Percentiles rank a stretch among this genome's conserved stretches.
These are phyloP conservation scores for Crepidodera aurea DNA, from an alignment of 2,888 invertebrate genomes.

Conservation along the genomic window DNA sequence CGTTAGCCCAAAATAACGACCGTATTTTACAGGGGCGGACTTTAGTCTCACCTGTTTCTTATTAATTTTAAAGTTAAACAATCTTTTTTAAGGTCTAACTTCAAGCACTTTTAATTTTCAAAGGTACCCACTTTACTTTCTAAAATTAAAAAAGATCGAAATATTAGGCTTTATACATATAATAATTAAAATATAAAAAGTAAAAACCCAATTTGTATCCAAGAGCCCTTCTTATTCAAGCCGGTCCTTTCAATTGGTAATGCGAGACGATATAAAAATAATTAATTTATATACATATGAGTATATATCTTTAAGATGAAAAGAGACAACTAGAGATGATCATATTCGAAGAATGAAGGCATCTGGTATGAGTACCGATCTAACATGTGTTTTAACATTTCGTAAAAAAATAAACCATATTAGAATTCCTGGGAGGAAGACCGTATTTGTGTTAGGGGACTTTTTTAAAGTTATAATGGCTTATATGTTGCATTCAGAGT, in stretches of 20 bases:
- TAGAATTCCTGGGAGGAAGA: conserved; percentile 28
- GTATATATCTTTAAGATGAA: conserved; percentile 19
- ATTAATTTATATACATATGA: conserved; percentile 17
- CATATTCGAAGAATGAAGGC: conserved; percentile 20
- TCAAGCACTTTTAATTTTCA: too few relatives aligned
- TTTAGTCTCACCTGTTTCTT: conserved; percentile 2
- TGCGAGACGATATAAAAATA: conserved; percentile 28
- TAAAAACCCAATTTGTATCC: too few relatives aligned
- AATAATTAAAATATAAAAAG: too few relatives aligned
- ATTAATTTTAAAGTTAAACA: too few relatives aligned
- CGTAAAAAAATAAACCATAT: conserved; percentile 35
- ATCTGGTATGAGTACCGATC: conserved; percentile 35
- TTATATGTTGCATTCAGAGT: conserved; percentile 16
- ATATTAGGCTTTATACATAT: too few relatives aligned
- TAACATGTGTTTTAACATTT: conserved; percentile 38
- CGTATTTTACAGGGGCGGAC: conserved; percentile 2
- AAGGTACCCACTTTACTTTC: too few relatives aligned
- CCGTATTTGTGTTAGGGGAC: background rate
- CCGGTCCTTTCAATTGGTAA: conserved; percentile 21
- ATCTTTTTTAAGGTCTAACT: too few relatives aligned
- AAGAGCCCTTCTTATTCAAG: too few relatives aligned
- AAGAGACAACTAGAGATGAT: conserved; percentile 22
- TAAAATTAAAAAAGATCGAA: too few relatives aligned
- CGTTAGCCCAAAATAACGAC: conserved; percentile 15
- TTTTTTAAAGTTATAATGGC: background rate